Evolutionary conservation across 2,888 invertebrate genomes (phyloP).

Genomic region (Torymus aiolomorphi): DNA sequence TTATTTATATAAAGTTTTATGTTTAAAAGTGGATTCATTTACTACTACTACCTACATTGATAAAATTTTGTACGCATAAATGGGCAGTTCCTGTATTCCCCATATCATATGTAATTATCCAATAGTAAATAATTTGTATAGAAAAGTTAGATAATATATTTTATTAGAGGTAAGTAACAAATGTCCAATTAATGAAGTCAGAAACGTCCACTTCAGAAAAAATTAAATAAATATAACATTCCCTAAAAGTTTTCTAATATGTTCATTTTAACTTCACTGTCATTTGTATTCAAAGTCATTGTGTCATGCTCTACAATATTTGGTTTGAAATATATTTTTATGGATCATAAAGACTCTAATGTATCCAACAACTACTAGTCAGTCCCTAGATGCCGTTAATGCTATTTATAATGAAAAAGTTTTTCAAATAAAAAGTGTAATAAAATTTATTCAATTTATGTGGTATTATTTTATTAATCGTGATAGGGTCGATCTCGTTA

Average conservation of each 20-base stretch:
- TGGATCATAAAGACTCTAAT: constrained; percentile 54
- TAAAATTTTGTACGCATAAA: no score
- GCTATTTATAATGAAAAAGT: constrained; percentile 28
- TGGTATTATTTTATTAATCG: constrained; percentile 45
- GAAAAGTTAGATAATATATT: background rate
- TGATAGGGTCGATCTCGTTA: constrained; percentile 59
- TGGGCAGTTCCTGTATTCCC: no score
- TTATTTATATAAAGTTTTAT: constrained; percentile 10
- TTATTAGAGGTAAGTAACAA: constrained; percentile 34
- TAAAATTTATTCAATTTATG: constrained; percentile 42
- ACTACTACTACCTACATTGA: background rate
- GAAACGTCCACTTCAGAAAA: no score
- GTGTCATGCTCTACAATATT: constrained; percentile 15
- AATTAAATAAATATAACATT: no score
- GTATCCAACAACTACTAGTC: constrained; percentile 75
- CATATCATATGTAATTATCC: no score
- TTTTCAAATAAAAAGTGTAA: constrained; percentile 42
- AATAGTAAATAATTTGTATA: no score
- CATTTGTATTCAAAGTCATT: constrained; percentile 22
- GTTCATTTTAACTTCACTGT: constrained; percentile 3
- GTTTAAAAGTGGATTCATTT: constrained; percentile 5
- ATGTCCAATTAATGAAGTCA: no score
- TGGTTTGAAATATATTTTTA: constrained; percentile 19
- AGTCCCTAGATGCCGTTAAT: constrained; percentile 67
- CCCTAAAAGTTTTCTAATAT: no score